Percentiles rank a stretch among this genome's conserved stretches.
phyloP scores from a whole-genome alignment of 2,113 vertebrate species.

The Tachysurus fulvidraco region DNA sequence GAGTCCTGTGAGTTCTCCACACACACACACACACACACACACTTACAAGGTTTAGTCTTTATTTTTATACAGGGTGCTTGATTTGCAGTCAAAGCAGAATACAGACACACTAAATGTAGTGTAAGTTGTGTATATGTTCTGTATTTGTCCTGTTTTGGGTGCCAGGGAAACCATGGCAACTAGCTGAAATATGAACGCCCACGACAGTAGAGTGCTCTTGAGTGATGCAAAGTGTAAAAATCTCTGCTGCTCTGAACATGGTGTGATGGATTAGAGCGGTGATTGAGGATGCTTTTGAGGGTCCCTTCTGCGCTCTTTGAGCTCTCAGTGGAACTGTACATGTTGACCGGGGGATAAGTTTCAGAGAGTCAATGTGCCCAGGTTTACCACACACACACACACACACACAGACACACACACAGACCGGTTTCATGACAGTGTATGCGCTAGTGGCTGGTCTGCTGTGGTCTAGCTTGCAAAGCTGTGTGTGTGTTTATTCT shows the following conservation, averaged over 20 bases:
- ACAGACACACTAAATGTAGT: not conserved
- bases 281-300: no score
- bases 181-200: not conserved
- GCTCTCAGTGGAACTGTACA: not conserved
- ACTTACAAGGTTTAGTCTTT: not conserved
- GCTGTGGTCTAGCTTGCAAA: not conserved
- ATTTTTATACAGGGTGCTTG: not conserved
- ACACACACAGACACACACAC: not conserved
- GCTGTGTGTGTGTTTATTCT: not conserved
- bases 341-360: not conserved
- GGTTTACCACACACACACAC: not conserved
- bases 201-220: not conserved
- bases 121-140: not conserved
- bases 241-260: not conserved
- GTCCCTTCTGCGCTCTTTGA: no score
- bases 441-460: not conserved
- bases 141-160: not conserved
- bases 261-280: not conserved
- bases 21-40: not conserved
- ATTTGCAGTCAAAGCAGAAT: not conserved
- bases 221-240: not conserved
- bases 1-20: constrained; percentile 85
- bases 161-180: constrained; percentile 22
- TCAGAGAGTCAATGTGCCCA: not conserved
- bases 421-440: not conserved